Evolutionary conservation across 2,797 vertebrate genomes (phyloP).

Genomic region (Spinus pinus): DNA sequence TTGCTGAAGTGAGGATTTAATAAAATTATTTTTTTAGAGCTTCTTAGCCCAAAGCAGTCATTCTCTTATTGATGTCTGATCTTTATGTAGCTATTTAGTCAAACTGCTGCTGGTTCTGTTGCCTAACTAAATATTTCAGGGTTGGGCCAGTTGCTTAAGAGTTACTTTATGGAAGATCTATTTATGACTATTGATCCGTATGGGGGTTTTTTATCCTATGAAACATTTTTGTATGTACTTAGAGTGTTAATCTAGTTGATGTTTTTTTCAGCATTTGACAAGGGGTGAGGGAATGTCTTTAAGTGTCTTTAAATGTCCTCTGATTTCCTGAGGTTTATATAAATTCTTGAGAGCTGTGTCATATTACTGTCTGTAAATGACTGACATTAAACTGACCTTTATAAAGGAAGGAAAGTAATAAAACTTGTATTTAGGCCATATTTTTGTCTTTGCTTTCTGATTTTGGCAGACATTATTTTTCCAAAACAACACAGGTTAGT

Average conservation of each 20-base stretch:
- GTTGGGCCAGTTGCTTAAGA: not conserved
- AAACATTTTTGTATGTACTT: not conserved
- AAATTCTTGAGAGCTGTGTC: conserved; percentile 46
- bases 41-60: not conserved
- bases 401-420: not conserved
- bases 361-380: conserved; percentile 37
- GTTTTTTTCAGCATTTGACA: not conserved
- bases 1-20: not conserved
- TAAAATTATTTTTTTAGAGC: not conserved
- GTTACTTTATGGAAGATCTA: not conserved
- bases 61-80: not conserved
- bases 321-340: not conserved
- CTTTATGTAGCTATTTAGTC: not conserved
- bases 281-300: not conserved
- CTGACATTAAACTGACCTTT: conserved; percentile 48
- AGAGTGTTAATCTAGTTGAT: not conserved
- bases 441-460: not conserved
- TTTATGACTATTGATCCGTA: not conserved
- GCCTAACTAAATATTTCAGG: not conserved
- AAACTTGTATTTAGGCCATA: not conserved
- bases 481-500: not conserved
- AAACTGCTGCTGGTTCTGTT: not conserved
- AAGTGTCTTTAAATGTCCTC: not conserved
- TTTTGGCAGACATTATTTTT: not conserved
- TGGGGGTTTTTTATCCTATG: not conserved